Percentiles rank a stretch among this genome's conserved stretches.
Evolutionary conservation across 2,888 invertebrate genomes (phyloP).

Genomic region (Drosophila niveifrons): DNA sequence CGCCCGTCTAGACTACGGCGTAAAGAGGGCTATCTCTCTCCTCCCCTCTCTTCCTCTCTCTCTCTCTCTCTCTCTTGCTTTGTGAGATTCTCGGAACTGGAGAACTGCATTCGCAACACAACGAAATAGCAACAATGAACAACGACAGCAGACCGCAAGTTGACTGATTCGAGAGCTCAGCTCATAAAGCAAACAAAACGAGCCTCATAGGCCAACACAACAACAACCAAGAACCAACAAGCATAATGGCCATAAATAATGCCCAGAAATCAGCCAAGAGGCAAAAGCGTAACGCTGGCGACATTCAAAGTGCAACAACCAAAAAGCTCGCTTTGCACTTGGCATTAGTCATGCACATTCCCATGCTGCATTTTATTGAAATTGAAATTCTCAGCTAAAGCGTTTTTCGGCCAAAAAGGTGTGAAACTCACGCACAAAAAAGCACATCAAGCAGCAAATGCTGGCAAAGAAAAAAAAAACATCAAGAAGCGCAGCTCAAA

Average conservation of each 20-base stretch:
- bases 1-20: constrained; percentile 47
- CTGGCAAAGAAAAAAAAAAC: constrained; percentile 13
- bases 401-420: constrained; percentile 57
- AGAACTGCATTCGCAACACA: constrained; percentile 47
- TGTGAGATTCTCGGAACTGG: constrained; percentile 47
- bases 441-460: constrained; percentile 7
- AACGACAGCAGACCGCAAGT: constrained; percentile 15
- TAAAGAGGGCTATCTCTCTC: constrained; percentile 13
- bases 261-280: constrained; percentile 46
- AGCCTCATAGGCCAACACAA: constrained; percentile 32
- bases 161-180: constrained; percentile 53
- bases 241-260: constrained; percentile 56
- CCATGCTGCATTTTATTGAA: constrained; percentile 47
- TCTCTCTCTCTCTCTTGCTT: constrained; percentile 7
- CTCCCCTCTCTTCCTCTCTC: constrained; percentile 7
- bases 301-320: constrained; percentile 39
- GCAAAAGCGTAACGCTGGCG: constrained; percentile 44
- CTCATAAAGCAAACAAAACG: constrained; percentile 52
- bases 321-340: constrained; percentile 9
- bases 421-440: constrained; percentile 62
- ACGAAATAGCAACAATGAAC: constrained; percentile 1
- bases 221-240: no score
- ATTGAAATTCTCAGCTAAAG: constrained; percentile 30
- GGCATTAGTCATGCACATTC: constrained; percentile 51
- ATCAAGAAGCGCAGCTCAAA: constrained; percentile 23